A percentile compares a stretch with the other conserved stretches of the same genome.
These are phyloP conservation scores for Sebastes cheni DNA, from an alignment of 2,797 vertebrate species.

Conservation along the genomic window DNA sequence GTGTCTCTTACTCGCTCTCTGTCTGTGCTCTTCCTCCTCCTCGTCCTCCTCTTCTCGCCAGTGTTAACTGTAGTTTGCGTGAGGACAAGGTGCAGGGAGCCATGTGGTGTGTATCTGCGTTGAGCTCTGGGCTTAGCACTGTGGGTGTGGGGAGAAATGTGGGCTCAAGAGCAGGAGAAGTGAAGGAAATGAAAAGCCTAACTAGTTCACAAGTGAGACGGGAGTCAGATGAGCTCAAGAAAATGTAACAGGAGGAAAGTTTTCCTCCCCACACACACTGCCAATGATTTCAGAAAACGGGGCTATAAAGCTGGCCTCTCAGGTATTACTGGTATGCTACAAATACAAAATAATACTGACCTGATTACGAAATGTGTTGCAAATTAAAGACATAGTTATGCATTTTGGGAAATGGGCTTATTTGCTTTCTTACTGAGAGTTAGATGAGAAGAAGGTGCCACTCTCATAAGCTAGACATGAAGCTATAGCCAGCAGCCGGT, in stretches of 20 bases:
- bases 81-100: slow-evolving; percentile 45
- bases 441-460: not conserved
- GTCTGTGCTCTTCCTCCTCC: slow-evolving; percentile 35
- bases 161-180: slow-evolving; percentile 32
- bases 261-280: not conserved
- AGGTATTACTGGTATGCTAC: slow-evolving; percentile 13
- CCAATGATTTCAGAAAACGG: slow-evolving; percentile 11
- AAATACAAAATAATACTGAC: slow-evolving; percentile 12
- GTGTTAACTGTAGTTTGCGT: slow-evolving; percentile 40
- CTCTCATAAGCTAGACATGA: not conserved
- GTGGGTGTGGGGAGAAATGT: slow-evolving; percentile 25
- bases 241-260: slow-evolving; percentile 16
- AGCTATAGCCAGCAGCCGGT: not conserved
- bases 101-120: slow-evolving; percentile 61
- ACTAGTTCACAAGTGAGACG: slow-evolving; percentile 43
- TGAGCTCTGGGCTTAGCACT: slow-evolving; percentile 58
- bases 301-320: slow-evolving; percentile 10
- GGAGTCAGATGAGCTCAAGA: slow-evolving; percentile 33
- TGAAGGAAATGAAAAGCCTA: slow-evolving; percentile 56
- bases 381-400: not conserved
- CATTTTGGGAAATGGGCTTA: not conserved
- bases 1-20: slow-evolving; percentile 18
- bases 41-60: slow-evolving; percentile 45
- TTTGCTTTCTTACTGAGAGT: not conserved
- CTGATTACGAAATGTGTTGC: not conserved